These are phyloP conservation scores for Ptilorrhoa leucosticta DNA, from an alignment of 2,113 vertebrate species.

Conservation along the genomic window DNA sequence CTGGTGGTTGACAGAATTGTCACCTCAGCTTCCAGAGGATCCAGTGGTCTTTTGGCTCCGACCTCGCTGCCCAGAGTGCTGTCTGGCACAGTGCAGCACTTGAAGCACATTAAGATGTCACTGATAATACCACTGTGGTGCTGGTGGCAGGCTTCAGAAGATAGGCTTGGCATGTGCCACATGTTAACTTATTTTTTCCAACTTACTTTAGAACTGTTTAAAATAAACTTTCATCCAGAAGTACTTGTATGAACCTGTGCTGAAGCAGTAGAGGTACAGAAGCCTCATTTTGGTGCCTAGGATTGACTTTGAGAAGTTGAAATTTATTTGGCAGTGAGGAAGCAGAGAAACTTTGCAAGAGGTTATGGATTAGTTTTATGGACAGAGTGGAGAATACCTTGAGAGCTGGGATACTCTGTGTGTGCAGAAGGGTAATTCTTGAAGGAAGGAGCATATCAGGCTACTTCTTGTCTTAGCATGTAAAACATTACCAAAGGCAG, in stretches of 20 bases:
- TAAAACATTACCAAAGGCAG: not conserved
- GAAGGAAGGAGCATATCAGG: not conserved
- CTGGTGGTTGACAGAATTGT: not conserved
- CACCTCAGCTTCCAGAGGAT: not conserved
- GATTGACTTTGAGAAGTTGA: not conserved
- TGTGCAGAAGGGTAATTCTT: not conserved
- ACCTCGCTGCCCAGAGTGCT: not conserved
- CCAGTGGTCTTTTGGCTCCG: not conserved
- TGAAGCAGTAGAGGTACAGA: not conserved
- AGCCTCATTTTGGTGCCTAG: not conserved
- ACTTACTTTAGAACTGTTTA: not conserved
- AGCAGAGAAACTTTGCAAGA: not conserved
- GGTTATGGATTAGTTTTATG: not conserved
- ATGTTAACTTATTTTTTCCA: not conserved
- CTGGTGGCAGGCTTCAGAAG: not conserved
- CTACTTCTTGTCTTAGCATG: not conserved
- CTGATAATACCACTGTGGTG: not conserved
- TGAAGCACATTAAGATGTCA: not conserved
- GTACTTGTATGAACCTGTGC: not conserved
- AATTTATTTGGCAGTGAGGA: not conserved
- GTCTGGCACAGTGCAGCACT: not conserved
- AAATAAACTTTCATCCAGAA: not conserved
- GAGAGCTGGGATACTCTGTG: not conserved
- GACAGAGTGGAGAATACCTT: not conserved
- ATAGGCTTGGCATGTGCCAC: not conserved